Conservation (phyloP, 2,888 invertebrate genomes). For the Opisthograptis luteolata region DNA sequence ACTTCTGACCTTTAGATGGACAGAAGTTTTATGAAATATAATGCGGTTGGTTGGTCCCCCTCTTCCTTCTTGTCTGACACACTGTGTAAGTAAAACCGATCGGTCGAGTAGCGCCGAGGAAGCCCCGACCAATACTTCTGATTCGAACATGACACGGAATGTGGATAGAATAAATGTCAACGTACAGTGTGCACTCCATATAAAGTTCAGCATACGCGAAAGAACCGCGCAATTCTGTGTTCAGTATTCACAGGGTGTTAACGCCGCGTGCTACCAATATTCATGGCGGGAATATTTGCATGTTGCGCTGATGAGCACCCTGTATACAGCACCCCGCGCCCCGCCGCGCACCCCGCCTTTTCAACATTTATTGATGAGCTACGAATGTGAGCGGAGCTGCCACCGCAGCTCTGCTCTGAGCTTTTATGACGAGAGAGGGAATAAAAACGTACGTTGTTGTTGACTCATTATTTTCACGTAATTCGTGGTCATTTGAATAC, state of each 20-base stretch:
- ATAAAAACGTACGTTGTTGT: not conserved
- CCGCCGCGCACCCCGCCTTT: not conserved
- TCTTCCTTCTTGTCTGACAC: too few relatives aligned
- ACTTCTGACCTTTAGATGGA: too few relatives aligned
- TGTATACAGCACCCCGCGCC: not conserved
- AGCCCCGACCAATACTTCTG: too few relatives aligned
- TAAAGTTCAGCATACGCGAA: not conserved
- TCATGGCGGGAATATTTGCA: constrained; percentile 35
- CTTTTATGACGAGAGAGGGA: not conserved
- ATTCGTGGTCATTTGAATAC: not conserved
- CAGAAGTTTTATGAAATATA: too few relatives aligned
- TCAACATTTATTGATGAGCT: constrained; percentile 23
- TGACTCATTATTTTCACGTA: not conserved
- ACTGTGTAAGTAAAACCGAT: too few relatives aligned
- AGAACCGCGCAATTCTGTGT: not conserved
- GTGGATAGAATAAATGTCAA: too few relatives aligned
- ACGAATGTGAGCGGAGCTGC: constrained; percentile 6
- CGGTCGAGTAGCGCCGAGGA: too few relatives aligned
- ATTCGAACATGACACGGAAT: too few relatives aligned
- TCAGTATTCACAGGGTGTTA: constrained; percentile 26
- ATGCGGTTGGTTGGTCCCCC: too few relatives aligned
- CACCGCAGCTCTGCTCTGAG: not conserved
- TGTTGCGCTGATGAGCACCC: constrained; percentile 31
- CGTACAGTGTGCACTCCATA: too few relatives aligned
- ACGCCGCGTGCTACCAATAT: constrained; percentile 22